These are phyloP conservation scores for Chrysocyon brachyurus DNA, from an alignment of 2,797 vertebrate genomes.

Conservation along the genomic window DNA sequence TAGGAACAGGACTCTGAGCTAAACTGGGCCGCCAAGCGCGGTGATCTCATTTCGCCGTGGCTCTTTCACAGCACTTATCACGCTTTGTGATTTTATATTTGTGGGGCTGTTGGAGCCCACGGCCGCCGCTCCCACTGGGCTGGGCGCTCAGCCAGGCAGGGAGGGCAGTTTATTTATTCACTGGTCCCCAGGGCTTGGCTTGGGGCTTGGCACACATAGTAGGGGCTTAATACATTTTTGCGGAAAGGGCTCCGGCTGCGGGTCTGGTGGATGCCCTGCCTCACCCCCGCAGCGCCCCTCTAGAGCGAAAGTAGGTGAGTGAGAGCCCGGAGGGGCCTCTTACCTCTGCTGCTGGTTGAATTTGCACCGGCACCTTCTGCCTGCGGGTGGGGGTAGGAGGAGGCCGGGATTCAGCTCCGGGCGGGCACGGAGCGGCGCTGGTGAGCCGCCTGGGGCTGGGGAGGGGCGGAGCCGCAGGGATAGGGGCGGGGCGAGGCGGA, in stretches of 20 bases:
- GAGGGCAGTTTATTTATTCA: background rate
- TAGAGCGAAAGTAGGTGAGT: background rate
- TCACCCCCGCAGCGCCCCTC: background rate
- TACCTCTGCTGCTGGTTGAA: constrained; percentile 92
- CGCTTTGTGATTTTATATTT: constrained; percentile 22
- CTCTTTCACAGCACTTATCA: constrained; percentile 37
- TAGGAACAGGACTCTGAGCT: constrained; percentile 30
- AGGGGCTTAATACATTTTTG: constrained; percentile 23
- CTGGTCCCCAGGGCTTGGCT: background rate
- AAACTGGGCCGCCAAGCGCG: constrained; percentile 70
- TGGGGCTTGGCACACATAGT: background rate
- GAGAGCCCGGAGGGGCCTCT: constrained; percentile 36
- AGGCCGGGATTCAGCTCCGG: background rate
- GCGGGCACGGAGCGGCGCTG: background rate
- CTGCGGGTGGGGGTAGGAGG: constrained; percentile 81
- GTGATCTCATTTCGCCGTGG: constrained; percentile 76
- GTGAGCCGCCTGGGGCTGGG: background rate
- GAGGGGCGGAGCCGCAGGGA: background rate
- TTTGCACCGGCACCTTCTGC: constrained; percentile 92
- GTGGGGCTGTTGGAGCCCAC: constrained; percentile 9
- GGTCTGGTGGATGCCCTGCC: background rate
- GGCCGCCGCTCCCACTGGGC: background rate
- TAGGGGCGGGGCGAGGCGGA: background rate
- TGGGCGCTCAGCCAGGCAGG: constrained; percentile 17
- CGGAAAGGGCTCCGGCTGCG: background rate